Conservation (phyloP, 2,113 vertebrate genomes). For the Limanda limanda region DNA sequence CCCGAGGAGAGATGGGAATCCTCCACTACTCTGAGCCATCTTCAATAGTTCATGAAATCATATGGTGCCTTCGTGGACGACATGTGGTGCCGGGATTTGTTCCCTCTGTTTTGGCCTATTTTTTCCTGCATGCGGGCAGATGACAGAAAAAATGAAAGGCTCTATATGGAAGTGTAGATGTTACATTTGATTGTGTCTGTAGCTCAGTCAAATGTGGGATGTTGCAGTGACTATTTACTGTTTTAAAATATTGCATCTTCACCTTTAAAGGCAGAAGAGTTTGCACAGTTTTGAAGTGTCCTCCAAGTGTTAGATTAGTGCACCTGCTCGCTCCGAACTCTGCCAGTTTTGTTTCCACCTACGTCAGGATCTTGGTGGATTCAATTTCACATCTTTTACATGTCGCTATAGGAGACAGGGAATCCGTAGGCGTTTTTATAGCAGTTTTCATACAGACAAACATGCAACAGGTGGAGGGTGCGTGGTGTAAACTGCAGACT, state of each 20-base stretch:
- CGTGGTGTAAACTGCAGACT: neutral
- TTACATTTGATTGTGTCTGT: neutral
- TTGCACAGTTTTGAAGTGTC: too few species aligned
- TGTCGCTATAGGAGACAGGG: neutral
- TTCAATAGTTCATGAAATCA: constrained; percentile 78
- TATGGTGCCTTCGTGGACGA: constrained; percentile 61
- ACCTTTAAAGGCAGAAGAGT: too few species aligned
- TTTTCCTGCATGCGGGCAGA: constrained; percentile 33
- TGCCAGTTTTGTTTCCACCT: neutral
- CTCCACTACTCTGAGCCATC: constrained; percentile 44
- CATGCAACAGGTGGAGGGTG: neutral
- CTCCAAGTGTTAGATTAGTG: neutral
- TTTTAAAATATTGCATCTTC: neutral
- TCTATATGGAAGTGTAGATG: neutral
- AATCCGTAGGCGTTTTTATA: neutral
- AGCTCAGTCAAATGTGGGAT: neutral
- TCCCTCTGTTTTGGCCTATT: constrained; percentile 50
- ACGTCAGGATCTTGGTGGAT: neutral
- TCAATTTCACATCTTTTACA: neutral
- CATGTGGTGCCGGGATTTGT: constrained; percentile 52
- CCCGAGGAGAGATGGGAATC: constrained; percentile 32
- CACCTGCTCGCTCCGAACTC: neutral
- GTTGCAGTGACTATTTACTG: neutral
- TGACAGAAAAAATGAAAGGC: constrained; percentile 1
- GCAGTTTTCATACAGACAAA: neutral